phyloP scores from a whole-genome alignment of 2,113 vertebrate species.

The Hydrochoerus hydrochaeris region DNA sequence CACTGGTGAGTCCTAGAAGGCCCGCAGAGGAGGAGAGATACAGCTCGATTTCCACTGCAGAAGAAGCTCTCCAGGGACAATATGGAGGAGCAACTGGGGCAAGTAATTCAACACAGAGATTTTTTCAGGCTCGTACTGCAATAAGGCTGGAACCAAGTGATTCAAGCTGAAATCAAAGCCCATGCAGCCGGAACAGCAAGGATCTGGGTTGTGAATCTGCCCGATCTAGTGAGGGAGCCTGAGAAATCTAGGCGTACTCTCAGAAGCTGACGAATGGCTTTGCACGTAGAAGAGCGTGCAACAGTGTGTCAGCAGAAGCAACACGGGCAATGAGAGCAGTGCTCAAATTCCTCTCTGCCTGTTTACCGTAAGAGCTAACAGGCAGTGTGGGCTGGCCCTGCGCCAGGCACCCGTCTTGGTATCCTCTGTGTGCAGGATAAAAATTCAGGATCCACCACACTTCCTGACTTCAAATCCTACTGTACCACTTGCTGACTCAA shows the following conservation, averaged over 20 bases:
- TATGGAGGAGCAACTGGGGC: neutral
- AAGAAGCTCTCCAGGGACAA: neutral
- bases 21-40: neutral
- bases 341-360: neutral
- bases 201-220: neutral
- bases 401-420: neutral
- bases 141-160: neutral
- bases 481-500: neutral
- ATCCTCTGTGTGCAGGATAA: neutral
- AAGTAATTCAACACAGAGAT: neutral
- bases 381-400: neutral
- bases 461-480: neutral
- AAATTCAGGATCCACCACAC: neutral
- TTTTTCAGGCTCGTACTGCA: neutral
- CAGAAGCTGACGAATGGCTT: neutral
- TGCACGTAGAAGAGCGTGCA: neutral
- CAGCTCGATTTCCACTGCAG: neutral
- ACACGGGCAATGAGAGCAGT: neutral
- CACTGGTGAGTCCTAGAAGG: neutral
- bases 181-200: neutral
- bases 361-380: neutral
- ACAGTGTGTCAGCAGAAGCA: neutral
- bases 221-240: neutral
- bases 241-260: neutral
- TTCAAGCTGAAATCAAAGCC: neutral